These are phyloP conservation scores for Mimachlamys varia DNA, from an alignment of 2,888 invertebrate species.

Conservation along the genomic window DNA sequence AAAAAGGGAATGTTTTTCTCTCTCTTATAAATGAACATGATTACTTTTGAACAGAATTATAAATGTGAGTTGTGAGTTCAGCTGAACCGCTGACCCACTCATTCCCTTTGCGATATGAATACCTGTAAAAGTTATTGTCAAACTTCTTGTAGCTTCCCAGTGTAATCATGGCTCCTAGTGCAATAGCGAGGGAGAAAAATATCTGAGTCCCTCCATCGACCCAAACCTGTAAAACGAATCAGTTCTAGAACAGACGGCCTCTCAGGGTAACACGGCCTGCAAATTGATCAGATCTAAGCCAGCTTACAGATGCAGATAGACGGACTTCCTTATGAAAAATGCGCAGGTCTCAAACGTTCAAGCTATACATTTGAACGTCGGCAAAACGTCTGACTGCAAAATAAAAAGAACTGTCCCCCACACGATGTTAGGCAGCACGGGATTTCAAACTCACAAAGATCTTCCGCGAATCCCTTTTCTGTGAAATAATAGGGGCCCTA, in stretches of 20 bases:
- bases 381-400: neutral
- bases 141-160: slow-evolving; percentile 54
- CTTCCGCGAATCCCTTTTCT: neutral
- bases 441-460: too few relatives aligned
- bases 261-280: neutral
- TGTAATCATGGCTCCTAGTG: slow-evolving; percentile 46
- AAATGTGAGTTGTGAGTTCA: neutral
- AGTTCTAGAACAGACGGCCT: neutral
- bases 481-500: neutral
- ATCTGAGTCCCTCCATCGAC: slow-evolving; percentile 84
- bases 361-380: neutral
- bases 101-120: slow-evolving; percentile 29
- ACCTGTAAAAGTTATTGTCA: slow-evolving; percentile 52
- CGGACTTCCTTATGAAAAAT: neutral
- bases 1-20: slow-evolving; percentile 31
- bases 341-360: neutral
- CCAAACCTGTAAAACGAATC: slow-evolving; percentile 80
- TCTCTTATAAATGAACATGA: neutral
- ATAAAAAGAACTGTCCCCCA: neutral
- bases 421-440: neutral
- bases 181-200: slow-evolving; percentile 53
- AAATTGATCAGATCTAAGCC: neutral
- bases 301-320: neutral
- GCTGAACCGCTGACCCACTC: neutral
- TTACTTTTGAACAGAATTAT: neutral